Evolutionary conservation across 2,797 vertebrate species (phyloP).

Genomic region (Coluber constrictor): DNA sequence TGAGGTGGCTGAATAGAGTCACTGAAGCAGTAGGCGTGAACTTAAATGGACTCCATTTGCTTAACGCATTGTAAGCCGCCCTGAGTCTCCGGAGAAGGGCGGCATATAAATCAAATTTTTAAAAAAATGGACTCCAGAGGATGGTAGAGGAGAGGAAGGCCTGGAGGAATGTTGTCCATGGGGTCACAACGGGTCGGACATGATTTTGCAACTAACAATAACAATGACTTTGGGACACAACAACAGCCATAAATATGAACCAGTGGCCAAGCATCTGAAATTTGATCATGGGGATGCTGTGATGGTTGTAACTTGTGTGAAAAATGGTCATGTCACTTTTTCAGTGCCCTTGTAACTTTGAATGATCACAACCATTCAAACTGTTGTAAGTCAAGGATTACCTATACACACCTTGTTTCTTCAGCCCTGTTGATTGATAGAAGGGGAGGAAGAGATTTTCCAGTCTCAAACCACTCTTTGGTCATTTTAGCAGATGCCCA

Average conservation of each 20-base stretch:
- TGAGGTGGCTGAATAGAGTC: too few relatives aligned
- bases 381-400: neutral
- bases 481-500: neutral
- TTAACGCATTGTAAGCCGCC: too few relatives aligned
- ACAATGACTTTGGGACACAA: neutral
- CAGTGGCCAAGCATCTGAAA: neutral
- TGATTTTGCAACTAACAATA: too few relatives aligned
- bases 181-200: too few relatives aligned
- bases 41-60: too few relatives aligned
- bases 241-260: neutral
- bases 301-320: neutral
- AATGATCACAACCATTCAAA: neutral
- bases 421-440: neutral
- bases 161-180: too few relatives aligned
- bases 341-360: neutral
- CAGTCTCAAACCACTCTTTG: neutral
- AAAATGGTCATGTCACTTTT: neutral
- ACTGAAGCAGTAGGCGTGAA: too few relatives aligned
- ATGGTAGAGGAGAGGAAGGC: too few relatives aligned
- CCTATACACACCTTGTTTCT: neutral
- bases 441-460: neutral
- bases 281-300: neutral
- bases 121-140: too few relatives aligned
- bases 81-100: too few relatives aligned
- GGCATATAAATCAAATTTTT: too few relatives aligned